Conservation (phyloP, 1,140 invertebrate species). For the Drosophila neocordata region DNA sequence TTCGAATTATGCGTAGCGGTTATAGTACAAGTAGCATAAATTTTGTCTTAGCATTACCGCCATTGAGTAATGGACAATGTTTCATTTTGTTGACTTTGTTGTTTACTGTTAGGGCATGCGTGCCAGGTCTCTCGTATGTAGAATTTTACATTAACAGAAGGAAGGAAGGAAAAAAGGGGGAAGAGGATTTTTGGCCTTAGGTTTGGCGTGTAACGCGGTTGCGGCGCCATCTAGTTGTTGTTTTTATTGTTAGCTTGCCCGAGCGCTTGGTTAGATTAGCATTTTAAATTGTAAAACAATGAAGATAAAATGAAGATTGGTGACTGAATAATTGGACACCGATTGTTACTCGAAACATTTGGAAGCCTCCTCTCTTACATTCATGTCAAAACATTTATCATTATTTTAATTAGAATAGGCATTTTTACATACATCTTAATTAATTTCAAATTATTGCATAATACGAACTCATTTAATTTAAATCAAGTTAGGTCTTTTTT, state of each 20-base stretch:
- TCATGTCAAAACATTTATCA: constrained; percentile 6
- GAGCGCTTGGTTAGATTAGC: constrained; percentile 40
- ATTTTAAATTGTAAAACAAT: constrained; percentile 33
- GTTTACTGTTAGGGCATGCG: constrained; percentile 31
- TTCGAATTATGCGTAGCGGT: too few relatives aligned
- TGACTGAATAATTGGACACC: constrained; percentile 5
- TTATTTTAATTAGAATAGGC: background rate
- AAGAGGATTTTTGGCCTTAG: background rate
- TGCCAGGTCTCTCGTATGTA: constrained; percentile 4
- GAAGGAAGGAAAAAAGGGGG: too few relatives aligned
- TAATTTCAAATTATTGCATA: too few relatives aligned
- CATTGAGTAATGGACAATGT: constrained; percentile 68
- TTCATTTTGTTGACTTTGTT: constrained; percentile 63
- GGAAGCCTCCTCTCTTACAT: background rate
- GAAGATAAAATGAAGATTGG: constrained; percentile 23
- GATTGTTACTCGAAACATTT: background rate
- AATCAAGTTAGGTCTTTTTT: too few relatives aligned
- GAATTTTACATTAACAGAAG: constrained; percentile 4
- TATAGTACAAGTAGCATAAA: constrained; percentile 69
- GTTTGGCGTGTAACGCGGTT: constrained; percentile 55
- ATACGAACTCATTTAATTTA: too few relatives aligned
- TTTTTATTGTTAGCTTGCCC: background rate
- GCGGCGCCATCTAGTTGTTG: constrained; percentile 28
- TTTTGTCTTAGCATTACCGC: constrained; percentile 63
- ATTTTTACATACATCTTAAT: too few relatives aligned